These are phyloP conservation scores for Acanthis flammea DNA, from an alignment of 2,797 vertebrate genomes.

Conservation along the genomic window DNA sequence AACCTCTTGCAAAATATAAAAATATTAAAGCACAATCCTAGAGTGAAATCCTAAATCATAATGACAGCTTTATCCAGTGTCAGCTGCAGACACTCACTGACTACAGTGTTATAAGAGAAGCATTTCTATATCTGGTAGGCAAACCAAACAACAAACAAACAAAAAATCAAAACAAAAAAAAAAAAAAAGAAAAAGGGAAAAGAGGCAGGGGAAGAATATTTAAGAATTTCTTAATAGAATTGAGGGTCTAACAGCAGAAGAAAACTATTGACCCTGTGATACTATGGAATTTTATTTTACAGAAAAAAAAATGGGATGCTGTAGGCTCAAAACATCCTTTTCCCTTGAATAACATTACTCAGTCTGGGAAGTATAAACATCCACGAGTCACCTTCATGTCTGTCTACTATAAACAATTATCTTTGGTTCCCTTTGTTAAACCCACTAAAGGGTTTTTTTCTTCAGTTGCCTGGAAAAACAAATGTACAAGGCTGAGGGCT, in stretches of 20 bases:
- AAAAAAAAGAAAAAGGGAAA: background rate
- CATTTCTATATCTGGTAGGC: background rate
- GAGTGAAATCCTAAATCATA: slow-evolving; percentile 24
- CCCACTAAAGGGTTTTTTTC: background rate
- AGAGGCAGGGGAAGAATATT: background rate
- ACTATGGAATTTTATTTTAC: background rate
- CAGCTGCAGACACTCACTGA: background rate
- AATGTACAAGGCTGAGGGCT: background rate
- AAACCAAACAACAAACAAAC: background rate
- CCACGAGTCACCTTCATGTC: background rate
- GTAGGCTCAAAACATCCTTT: background rate
- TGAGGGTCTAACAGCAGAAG: background rate
- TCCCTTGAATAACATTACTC: background rate
- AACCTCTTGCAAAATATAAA: slow-evolving; percentile 1
- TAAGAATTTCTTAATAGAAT: background rate
- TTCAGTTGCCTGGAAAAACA: background rate
- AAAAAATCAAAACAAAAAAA: background rate
- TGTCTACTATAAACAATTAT: background rate
- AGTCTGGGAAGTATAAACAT: background rate
- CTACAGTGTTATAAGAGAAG: background rate
- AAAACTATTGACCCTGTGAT: background rate
- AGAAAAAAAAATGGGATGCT: background rate
- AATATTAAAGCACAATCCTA: background rate
- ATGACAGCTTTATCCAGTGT: background rate
- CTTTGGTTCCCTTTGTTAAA: background rate